Evolutionary conservation across 2,888 invertebrate species (phyloP), one percentile per base, ranked within the genome.

Genomic region (Athrips mouffetella): DNA sequence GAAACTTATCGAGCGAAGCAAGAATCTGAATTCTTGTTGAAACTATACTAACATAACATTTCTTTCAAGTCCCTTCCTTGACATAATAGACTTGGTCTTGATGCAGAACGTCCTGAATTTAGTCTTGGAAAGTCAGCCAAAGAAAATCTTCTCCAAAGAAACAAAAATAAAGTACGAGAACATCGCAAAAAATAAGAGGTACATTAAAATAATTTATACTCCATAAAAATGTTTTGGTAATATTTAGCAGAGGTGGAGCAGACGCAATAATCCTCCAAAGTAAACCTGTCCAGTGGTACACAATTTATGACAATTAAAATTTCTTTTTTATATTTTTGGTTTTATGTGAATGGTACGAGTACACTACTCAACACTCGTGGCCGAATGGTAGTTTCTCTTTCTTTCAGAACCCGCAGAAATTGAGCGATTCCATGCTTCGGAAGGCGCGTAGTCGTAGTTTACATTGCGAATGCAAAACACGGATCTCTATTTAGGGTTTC

Each of bases 261-360:
- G 25, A 27, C 46, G 39, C 27, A 48, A 50, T 48, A 54, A 46
- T 48, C 44, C 45, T 33, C 35, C 33, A 52, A 51, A 52, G 52
- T 52, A 53, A 54, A 55, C 52, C 55, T 49, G 53, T 51, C 54
- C 50, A 54, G 53, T 55, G 56, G 45, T 47, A 47, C 45, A 52
- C 57, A 62, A 63, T 63, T 65, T 65, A 65, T 65, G 63, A 62
- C 59, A 63, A 65, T 63, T 63, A 62, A 65, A 65, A 57, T 55
- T 58, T 52, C 54, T n/a, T n/a, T n/a, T n/a, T n/a, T n/a, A n/a
- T n/a, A n/a, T n/a, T n/a, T n/a, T n/a, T n/a, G n/a, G n/a, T n/a
- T n/a, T n/a, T n/a, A n/a, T n/a, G n/a, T n/a, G n/a, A n/a, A n/a
- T n/a, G 52, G 47, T 48, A 46, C 55, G 27, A 45, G 49, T 45